A percentile compares a stretch with the other conserved stretches of the same genome.
These are phyloP conservation scores for Trachemys scripta DNA, from an alignment of 2,113 vertebrate species.

Conservation along the genomic window DNA sequence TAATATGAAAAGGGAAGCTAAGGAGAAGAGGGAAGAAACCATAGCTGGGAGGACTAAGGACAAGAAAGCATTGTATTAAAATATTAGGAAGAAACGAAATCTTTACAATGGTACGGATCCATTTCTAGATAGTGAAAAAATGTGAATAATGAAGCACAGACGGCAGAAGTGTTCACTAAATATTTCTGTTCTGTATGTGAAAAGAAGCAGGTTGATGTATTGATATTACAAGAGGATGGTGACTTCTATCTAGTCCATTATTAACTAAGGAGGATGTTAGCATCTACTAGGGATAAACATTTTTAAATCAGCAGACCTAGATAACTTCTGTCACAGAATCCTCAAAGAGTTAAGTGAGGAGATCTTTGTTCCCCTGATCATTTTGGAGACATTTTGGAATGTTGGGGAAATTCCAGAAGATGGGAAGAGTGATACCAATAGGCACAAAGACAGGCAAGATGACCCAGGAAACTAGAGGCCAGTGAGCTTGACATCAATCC, in stretches of 20 bases:
- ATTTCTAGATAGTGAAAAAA: neutral
- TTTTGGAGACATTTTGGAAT: neutral
- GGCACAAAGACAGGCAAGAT: neutral
- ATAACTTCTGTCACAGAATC: neutral
- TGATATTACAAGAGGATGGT: neutral
- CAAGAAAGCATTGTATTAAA: neutral
- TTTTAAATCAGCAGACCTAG: neutral
- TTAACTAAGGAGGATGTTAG: neutral
- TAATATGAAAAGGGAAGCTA: neutral
- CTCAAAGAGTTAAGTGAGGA: neutral
- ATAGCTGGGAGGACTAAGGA: neutral
- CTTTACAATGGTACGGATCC: too few relatives aligned
- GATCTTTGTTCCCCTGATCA: neutral
- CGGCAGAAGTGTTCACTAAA: neutral
- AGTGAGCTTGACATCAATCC: too few relatives aligned
- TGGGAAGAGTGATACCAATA: neutral
- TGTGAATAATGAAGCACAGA: neutral
- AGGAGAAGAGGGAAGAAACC: neutral
- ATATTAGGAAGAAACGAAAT: too few relatives aligned
- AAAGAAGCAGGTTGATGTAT: neutral
- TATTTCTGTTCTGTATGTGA: neutral
- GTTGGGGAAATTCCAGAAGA: neutral
- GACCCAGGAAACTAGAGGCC: too few relatives aligned
- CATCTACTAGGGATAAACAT: neutral
- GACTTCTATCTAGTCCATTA: neutral